Base-by-base conservation (phyloP, 2,113 vertebrate species). In the Varanus komodoensis region DNA sequence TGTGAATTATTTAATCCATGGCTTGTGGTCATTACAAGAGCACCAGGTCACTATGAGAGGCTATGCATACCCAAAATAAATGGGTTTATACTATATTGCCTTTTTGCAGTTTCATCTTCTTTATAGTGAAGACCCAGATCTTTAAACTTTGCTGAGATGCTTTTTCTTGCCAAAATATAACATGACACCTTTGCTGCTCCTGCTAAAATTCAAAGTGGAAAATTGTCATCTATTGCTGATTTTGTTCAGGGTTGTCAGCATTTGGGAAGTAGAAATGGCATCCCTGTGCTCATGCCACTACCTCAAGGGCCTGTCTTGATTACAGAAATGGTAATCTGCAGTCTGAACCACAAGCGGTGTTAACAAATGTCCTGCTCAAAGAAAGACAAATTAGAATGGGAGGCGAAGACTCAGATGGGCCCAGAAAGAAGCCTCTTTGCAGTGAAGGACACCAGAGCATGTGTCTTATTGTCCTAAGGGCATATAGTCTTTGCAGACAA, bases 151-250 rank as follows among this genome's bases (percentile, higher is more conserved):
- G 44, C 27, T 85, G 25, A 50, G 25, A 69, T 69, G 48, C 38
- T 84, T 69, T 44, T 27, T 32, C 32, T 25, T 3, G 9, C 21
- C 44, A 48, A 69, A 48, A 9, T 21, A 69, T 44, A 38, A 71
- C 80, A 88, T 32, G 5, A 48, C 23, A 32, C 67, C 44, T 34
- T 21, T 50, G 23, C 38, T 91, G 85, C 6, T 4, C 54, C 87
- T 93, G 6, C 86, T 90, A 74, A 78, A 64, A 85, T 34, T 17
- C 83, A 82, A 77, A 87, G 4, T 21, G 34, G 15, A 67, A 54
- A 81, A n/a, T 87, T 48, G 29, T n/a, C 69, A 34, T 17, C 64
- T 92, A 32, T 21, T 32, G 29, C 1, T 74, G 88, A 25, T 8
- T 73, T 75, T 77, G 86, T 84, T 1, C 87, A 0, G 61, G 2